Evolutionary conservation across 2,797 vertebrate species (phyloP), one percentile per base, ranked within the genome.

Genomic region (Columba guinea): DNA sequence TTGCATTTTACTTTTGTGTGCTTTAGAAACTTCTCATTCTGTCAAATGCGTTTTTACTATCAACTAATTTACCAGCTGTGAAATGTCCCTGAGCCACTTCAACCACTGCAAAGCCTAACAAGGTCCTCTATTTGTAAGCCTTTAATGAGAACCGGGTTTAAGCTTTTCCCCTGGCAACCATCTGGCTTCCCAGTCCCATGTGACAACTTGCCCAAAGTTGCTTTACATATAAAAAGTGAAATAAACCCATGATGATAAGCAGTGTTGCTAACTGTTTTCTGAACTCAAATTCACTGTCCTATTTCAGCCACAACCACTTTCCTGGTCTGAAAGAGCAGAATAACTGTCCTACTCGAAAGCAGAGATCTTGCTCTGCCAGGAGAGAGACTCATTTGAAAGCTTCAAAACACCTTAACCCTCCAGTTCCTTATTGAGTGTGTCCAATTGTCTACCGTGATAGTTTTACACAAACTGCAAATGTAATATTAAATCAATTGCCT

Each of bases 121-220:
- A 94, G 89, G 84, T 53, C 46, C 52, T 53, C 70, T 70, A 30
- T 74, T 93, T 94, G 19, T 35, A 95, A 97, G 76, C 41, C 62
- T 85, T 93, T 93, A 97, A 96, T 92, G 87, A 97, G 89, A 87
- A 94, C 19, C 23, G 56, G 34, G 79, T 94, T 94, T 94, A 87
- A 81, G 85, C 69, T 96, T 94, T 94, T 89, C 30, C 59, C 60
- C 39, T 87, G 75, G 90, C 91, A 94, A 37, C 11, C 27, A 12
- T 74, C 37, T 15, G 0, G 65, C 27, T 91, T 87, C 48, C 32
- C 19, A 11, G 32, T 46, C 93, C 52, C 53, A 27, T 5, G 69
- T 82, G 51, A 80, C 19, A 58, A 44, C 28, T 64, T 70, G 85
- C 85, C 65, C 39, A 37, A 70, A 77, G 70, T 75, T 51, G 60